phyloP scores from a whole-genome alignment of 2,113 vertebrate species.

The Cromileptes altivelis region DNA sequence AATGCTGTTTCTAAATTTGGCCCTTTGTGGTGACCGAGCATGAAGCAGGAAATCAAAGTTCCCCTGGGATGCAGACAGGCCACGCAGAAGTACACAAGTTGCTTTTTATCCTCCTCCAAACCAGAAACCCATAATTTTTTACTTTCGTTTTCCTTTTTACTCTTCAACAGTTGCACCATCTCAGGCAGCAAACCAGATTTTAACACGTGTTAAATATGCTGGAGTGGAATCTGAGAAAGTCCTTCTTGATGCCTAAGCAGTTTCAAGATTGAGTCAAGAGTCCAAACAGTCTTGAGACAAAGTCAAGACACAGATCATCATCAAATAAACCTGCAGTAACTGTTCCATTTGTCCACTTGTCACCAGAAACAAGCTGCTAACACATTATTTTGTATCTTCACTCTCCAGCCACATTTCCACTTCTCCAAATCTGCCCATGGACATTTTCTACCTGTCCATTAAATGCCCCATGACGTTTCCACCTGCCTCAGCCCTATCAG shows the following conservation, averaged over 20 bases:
- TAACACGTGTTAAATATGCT: background rate
- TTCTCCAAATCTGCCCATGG: no score
- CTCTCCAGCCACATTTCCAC: no score
- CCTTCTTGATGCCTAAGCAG: background rate
- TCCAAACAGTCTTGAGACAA: background rate
- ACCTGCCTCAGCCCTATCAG: no score
- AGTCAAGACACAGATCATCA: no score
- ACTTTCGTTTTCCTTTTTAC: background rate
- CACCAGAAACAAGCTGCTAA: no score
- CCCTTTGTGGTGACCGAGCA: background rate
- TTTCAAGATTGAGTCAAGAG: background rate
- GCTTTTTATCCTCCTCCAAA: background rate
- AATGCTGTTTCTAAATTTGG: slow-evolving; percentile 23
- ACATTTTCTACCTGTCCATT: no score
- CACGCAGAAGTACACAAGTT: background rate
- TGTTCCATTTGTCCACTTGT: no score
- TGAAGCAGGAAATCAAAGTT: slow-evolving; percentile 30
- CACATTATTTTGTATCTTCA: no score
- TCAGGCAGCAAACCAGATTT: background rate
- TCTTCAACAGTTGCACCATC: background rate
- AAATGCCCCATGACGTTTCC: no score
- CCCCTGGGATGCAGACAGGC: background rate
- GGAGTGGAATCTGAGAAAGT: background rate
- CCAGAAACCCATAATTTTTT: background rate
- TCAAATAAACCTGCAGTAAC: no score